Conservation (phyloP, 2,797 vertebrate species). For the Catamblyrhynchus diadema region DNA sequence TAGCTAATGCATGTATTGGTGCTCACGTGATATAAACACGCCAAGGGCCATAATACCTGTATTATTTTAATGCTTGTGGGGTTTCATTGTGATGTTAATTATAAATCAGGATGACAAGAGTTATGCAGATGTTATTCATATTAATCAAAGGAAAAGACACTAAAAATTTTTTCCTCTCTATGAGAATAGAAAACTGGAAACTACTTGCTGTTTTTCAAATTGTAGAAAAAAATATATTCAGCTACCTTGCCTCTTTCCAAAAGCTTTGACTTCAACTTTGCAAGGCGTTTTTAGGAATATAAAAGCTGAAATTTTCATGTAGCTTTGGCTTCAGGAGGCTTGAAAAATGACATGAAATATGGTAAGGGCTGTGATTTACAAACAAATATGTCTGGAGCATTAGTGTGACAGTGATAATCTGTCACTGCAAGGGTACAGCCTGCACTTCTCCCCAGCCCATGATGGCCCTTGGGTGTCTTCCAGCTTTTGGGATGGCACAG, state of each 20-base stretch:
- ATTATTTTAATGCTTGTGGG: neutral
- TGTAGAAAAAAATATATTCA: neutral
- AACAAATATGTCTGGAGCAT: neutral
- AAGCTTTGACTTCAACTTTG: neutral
- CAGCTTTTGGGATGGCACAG: neutral
- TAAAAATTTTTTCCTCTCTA: neutral
- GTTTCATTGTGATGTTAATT: neutral
- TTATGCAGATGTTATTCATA: neutral
- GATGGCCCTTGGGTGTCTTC: neutral
- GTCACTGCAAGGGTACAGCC: neutral
- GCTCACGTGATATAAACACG: neutral
- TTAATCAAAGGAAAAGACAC: neutral
- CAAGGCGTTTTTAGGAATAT: neutral
- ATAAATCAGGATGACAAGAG: neutral
- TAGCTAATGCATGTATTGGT: neutral
- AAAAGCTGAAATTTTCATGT: neutral
- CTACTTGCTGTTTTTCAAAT: neutral
- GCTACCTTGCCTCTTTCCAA: neutral
- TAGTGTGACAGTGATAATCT: neutral
- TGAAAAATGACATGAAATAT: neutral
- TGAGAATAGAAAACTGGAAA: neutral
- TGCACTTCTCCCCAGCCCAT: fast-evolving
- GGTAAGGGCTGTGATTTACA: neutral
- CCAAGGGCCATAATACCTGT: neutral
- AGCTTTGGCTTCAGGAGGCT: neutral